Evolutionary conservation across 2,888 invertebrate genomes (phyloP), one percentile per base, ranked within the genome.

Genomic region (Agrotis segetum): DNA sequence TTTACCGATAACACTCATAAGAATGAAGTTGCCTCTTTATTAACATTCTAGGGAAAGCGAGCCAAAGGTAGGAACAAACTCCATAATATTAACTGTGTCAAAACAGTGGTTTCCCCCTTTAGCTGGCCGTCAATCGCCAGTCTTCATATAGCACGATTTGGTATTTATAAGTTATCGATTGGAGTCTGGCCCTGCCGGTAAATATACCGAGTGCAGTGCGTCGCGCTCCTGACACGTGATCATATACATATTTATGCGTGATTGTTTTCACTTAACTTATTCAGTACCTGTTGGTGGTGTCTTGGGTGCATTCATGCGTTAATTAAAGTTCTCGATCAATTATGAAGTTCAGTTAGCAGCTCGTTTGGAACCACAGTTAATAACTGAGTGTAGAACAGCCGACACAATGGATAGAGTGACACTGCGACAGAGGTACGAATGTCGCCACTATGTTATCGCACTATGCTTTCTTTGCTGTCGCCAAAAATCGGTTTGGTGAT

Each of bases 121-220:
- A 46, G 17, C 4, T 40, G 40, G 16, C 17, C 46, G 46, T 55
- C 7, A 49, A 17, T 19, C 47, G 14, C 13, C 19, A 40, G 17
- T 19, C 19, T 34, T 68, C 17, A 56, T 16, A 47, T 47, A 53
- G 17, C 24, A 40, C 14, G 17, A 24, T 29, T 50, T 58, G 14
- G 24, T 14, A 55, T 55, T 55, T 70, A 44, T 49, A 56, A 7
- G 6, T 24, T 62, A 73, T 71, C 63, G 53, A 73, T 55, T 55
- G 34, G n/a, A n/a, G 59, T 52, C 34, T 34, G 46, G 21, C 21
- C 34, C 3, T 4, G 74, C 13, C 3, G 7, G 17, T 13, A 16
- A 24, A 44, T 50, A 44, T 50, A 29, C n/a, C 14, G 14, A 13
- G n/a, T 14, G 40, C 40, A 40, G 29, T 29, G 2, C 17, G 17